Evolutionary conservation across 1,140 invertebrate genomes (phyloP), one percentile per base, ranked within the genome.

Genomic region (Drosophila tristis): DNA sequence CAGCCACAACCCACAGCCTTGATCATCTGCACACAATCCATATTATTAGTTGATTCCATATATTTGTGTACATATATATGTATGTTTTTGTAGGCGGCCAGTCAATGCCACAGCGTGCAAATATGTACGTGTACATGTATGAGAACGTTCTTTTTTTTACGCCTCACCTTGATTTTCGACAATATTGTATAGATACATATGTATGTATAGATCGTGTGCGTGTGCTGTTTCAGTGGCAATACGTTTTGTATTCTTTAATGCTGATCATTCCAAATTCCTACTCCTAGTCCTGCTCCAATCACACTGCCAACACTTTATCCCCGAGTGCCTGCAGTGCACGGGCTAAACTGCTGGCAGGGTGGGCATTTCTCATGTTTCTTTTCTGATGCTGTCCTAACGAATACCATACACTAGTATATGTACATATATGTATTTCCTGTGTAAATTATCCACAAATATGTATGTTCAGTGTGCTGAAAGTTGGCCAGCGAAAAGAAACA

Each of bases 161-260:
- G 75, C 63, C 66, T 87, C 72, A 79, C 84, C 84, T 87, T 87
- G 84, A 87, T 79, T 65, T 81, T 64, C 78, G 48, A 73, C 78
- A 64, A 49, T 51, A 49, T 57, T 63, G 15, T 26, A 13, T 39
- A 39, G 35, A 39, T 13, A 20, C 20, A 20, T 20, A 20, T 20
- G 16, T 16, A 20, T 74, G 26, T 57, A 16, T 43, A 2, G 57
- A 35, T 20, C 49, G 23, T 48, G 55, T 58, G 39, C 29, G 15
- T 73, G 54, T 66, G 39, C 49, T 26, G 51, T 70, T 70, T 70
- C 66, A 65, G 70, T 70, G 45, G 53, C 51, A 57, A 65, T 15
- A 16, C 50, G 9, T 26, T 59, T 58, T 78, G 67, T 73, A 35
- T 25, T 51, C 26, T 39, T 39, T 13, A 11, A 39, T 39, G 35